Conservation (phyloP, 2,888 invertebrate genomes). For the Spodoptera picta region DNA sequence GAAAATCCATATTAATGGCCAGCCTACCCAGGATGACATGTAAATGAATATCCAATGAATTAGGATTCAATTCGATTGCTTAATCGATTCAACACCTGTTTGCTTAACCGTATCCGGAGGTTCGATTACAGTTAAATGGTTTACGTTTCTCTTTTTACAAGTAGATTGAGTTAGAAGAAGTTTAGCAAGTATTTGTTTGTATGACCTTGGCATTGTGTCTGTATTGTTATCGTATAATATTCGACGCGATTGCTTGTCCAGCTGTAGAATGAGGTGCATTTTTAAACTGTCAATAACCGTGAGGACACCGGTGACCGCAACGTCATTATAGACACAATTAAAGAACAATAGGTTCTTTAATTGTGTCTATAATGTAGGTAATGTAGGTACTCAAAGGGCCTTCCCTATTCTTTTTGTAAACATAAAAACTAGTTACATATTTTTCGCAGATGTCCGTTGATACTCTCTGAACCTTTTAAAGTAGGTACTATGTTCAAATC, state of each 20-base stretch:
- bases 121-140: conserved; percentile 17
- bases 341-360: too few relatives aligned
- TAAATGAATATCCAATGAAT: conserved; percentile 43
- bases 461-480: too few relatives aligned
- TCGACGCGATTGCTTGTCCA: background rate
- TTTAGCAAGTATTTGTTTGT: background rate
- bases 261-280: too few relatives aligned
- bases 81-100: conserved; percentile 34
- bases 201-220: conserved; percentile 11
- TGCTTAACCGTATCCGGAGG: conserved; percentile 28
- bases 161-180: conserved; percentile 3
- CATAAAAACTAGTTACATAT: too few relatives aligned
- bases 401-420: too few relatives aligned
- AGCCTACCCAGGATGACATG: conserved; percentile 34
- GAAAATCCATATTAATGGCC: conserved; percentile 3
- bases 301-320: too few relatives aligned
- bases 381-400: too few relatives aligned
- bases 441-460: too few relatives aligned
- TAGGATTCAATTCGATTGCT: conserved; percentile 40
- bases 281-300: too few relatives aligned
- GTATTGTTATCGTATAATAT: background rate
- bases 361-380: too few relatives aligned
- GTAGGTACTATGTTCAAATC: too few relatives aligned
- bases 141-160: conserved; percentile 14
- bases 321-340: too few relatives aligned